These are phyloP conservation scores for Poeciliopsis infans DNA, from an alignment of 2,797 vertebrate species.

Conservation along the genomic window DNA sequence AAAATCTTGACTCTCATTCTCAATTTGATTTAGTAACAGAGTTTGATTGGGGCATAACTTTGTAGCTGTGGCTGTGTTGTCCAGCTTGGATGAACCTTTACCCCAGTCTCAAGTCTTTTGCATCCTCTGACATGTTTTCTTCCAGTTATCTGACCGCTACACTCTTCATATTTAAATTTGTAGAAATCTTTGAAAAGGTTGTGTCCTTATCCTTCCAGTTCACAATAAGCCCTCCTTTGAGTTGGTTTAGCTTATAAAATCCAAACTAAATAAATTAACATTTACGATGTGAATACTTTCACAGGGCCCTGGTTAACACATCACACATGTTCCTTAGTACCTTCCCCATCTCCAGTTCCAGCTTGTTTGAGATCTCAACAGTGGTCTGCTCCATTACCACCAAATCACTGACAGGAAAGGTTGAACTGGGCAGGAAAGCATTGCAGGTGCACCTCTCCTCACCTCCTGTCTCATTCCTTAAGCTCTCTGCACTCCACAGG, in stretches of 20 bases:
- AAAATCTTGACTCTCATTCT: neutral
- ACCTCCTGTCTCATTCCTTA: conserved; percentile 49
- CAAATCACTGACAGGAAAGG: conserved; percentile 68
- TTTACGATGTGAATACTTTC: neutral
- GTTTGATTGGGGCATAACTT: neutral
- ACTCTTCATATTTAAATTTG: neutral
- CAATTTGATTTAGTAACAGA: neutral
- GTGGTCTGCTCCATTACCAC: conserved; percentile 58
- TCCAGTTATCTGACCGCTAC: neutral
- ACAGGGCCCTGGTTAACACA: neutral
- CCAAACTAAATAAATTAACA: neutral
- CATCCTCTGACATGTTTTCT: neutral
- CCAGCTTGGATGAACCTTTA: neutral
- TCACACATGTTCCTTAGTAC: conserved; percentile 35
- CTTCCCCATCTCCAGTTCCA: conserved; percentile 76
- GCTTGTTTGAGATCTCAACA: conserved; percentile 57
- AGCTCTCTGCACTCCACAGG: conserved; percentile 30
- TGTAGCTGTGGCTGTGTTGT: neutral
- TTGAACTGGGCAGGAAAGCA: conserved; percentile 70
- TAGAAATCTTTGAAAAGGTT: neutral
- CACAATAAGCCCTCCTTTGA: neutral
- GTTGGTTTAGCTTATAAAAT: neutral
- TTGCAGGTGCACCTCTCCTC: conserved; percentile 69
- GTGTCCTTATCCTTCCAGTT: neutral
- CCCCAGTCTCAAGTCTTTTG: neutral